phyloP scores from a whole-genome alignment of 2,888 invertebrate species.

The Seira musarum region DNA sequence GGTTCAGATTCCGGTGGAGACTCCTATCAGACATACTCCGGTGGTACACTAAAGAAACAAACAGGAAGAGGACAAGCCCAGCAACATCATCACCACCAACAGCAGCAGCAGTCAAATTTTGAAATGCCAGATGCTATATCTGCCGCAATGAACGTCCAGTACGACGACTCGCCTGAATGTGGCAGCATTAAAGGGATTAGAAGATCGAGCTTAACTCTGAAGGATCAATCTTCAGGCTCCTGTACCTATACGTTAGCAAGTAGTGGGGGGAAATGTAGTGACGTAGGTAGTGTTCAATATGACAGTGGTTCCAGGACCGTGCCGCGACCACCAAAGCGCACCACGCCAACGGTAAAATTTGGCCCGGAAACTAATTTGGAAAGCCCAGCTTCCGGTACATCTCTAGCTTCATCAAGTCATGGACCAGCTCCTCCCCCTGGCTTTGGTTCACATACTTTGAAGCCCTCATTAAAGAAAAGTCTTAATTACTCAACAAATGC shows the following conservation, averaged over 20 bases:
- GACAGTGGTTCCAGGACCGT: conserved; percentile 67
- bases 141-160: conserved; percentile 68
- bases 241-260: conserved; percentile 42
- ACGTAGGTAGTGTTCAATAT: conserved; percentile 46
- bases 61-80: conserved; percentile 33
- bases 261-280: conserved; percentile 4
- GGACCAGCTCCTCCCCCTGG: conserved; percentile 54
- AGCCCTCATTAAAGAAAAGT: conserved; percentile 69
- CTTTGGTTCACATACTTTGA: conserved; percentile 65
- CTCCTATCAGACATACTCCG: conserved; percentile 29
- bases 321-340: conserved; percentile 67
- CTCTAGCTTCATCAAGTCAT: conserved; percentile 35
- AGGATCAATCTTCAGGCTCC: conserved; percentile 64
- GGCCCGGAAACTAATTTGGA: conserved; percentile 65
- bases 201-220: conserved; percentile 67
- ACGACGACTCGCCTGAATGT: conserved; percentile 64
- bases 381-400: conserved; percentile 47
- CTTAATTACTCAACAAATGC: conserved; percentile 66
- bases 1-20: conserved; percentile 64
- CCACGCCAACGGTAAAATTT: conserved; percentile 68
- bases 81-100: conserved; percentile 34
- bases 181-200: conserved; percentile 58
- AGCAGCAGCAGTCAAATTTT: conserved; percentile 52
- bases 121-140: conserved; percentile 69
- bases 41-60: conserved; percentile 48